A percentile compares a stretch with the other conserved stretches of the same genome.
phyloP scores from a whole-genome alignment of 2,797 vertebrate species.

The Amblyraja radiata region DNA sequence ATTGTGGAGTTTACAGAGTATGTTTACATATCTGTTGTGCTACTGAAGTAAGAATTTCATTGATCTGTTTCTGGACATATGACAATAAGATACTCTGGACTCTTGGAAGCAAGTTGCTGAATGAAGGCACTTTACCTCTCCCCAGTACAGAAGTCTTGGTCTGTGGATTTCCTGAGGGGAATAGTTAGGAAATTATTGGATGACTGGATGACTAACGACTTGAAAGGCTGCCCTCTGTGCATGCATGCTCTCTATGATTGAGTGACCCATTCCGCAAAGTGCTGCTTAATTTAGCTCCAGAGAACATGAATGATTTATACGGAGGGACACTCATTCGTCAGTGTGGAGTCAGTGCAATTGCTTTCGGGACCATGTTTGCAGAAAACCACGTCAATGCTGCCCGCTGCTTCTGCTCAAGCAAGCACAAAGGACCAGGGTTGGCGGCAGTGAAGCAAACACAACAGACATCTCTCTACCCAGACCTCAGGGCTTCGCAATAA shows the following conservation, averaged over 20 bases:
- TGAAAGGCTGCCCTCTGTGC: not conserved
- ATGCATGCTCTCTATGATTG: not conserved
- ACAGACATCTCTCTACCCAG: too few species aligned
- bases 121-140: not conserved
- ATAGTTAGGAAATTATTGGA: not conserved
- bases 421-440: not conserved
- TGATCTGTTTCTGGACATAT: too few species aligned
- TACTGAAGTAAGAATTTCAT: too few species aligned
- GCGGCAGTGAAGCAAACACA: not conserved
- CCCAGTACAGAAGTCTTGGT: not conserved
- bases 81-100: too few species aligned
- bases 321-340: not conserved
- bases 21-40: too few species aligned
- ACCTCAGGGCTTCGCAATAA: too few species aligned
- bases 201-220: not conserved
- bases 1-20: too few species aligned
- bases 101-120: not conserved
- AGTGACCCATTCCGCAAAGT: not conserved
- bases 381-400: not conserved
- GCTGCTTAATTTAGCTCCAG: not conserved
- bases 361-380: not conserved
- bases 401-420: not conserved
- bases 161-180: not conserved
- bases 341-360: not conserved
- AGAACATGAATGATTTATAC: slow-evolving; percentile 11